Percentiles rank a stretch among this genome's conserved stretches.
phyloP scores from a whole-genome alignment of 2,888 invertebrate genomes.

The Slavum lentiscoides region DNA sequence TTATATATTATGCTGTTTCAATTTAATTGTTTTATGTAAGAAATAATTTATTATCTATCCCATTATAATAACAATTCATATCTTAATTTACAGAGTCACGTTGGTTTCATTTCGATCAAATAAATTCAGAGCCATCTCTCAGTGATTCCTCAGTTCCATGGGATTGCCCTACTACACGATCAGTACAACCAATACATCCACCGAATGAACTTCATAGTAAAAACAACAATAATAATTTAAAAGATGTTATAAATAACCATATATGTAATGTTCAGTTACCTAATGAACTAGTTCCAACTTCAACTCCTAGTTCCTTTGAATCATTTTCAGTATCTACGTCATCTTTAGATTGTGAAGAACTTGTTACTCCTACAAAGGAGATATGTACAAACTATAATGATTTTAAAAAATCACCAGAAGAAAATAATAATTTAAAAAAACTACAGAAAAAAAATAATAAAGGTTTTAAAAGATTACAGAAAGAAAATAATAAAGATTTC shows the following conservation, averaged over 20 bases:
- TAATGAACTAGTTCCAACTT: slow-evolving; percentile 12
- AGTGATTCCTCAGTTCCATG: slow-evolving; percentile 19
- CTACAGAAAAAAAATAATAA: no score
- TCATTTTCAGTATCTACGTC: slow-evolving; percentile 21
- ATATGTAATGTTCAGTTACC: slow-evolving; percentile 9
- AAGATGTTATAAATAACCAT: slow-evolving; percentile 1
- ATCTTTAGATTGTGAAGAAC: slow-evolving; percentile 30
- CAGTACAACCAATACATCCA: slow-evolving; percentile 3
- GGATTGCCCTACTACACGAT: background rate
- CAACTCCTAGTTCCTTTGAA: slow-evolving; percentile 31
- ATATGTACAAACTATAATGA: background rate
- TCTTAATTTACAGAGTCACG: slow-evolving; percentile 40
- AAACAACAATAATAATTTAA: slow-evolving; percentile 19
- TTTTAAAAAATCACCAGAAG: slow-evolving; percentile 27
- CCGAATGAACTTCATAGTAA: slow-evolving; percentile 2
- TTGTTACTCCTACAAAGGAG: slow-evolving; percentile 14
- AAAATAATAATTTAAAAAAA: slow-evolving; percentile 29
- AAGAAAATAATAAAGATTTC: background rate
- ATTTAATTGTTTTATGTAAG: no score
- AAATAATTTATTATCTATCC: no score
- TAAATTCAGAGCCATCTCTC: slow-evolving; percentile 1
- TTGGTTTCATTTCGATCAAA: slow-evolving; percentile 42
- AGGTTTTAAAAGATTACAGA: no score
- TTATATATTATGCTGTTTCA: no score
- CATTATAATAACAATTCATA: background rate